These are phyloP conservation scores for Chaetodon trifascialis DNA, from an alignment of 2,113 vertebrate genomes.

Conservation along the genomic window DNA sequence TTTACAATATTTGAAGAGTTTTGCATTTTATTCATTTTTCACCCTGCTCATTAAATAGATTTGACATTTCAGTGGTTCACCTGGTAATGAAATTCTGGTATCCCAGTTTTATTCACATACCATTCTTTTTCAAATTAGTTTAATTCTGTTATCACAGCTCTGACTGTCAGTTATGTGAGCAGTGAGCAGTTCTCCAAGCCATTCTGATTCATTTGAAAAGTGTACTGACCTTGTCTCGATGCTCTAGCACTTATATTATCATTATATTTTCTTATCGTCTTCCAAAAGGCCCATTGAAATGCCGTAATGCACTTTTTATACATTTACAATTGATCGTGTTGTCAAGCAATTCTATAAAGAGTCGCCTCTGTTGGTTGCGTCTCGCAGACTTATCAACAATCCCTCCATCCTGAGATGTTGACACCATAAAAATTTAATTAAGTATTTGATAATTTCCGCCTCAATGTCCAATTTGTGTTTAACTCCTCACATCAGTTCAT, in stretches of 20 bases:
- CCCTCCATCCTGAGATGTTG: not conserved
- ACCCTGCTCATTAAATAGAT: not conserved
- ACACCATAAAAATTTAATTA: not conserved
- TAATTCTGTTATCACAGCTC: conserved; percentile 15
- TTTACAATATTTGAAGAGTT: not conserved
- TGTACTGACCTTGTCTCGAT: conserved; percentile 20
- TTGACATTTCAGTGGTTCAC: conserved; percentile 2
- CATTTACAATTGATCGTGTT: not conserved
- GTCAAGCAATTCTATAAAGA: not conserved
- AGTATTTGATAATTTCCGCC: not conserved
- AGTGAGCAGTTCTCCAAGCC: not conserved
- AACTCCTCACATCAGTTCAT: not conserved
- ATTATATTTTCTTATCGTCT: conserved; percentile 22
- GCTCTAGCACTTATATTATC: not conserved
- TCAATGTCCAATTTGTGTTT: not conserved
- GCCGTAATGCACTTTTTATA: not conserved
- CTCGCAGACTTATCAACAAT: not conserved
- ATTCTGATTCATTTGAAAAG: conserved; percentile 36
- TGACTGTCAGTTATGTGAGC: conserved; percentile 28
- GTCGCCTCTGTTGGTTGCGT: not conserved
- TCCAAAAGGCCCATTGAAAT: conserved; percentile 6
- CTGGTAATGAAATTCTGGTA: not conserved
- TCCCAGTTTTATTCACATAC: conserved; percentile 25
- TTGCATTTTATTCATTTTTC: not conserved
- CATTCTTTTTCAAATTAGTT: conserved; percentile 28